Conservation (phyloP, 1,140 invertebrate species). For the Drosophila lacteicornis region DNA sequence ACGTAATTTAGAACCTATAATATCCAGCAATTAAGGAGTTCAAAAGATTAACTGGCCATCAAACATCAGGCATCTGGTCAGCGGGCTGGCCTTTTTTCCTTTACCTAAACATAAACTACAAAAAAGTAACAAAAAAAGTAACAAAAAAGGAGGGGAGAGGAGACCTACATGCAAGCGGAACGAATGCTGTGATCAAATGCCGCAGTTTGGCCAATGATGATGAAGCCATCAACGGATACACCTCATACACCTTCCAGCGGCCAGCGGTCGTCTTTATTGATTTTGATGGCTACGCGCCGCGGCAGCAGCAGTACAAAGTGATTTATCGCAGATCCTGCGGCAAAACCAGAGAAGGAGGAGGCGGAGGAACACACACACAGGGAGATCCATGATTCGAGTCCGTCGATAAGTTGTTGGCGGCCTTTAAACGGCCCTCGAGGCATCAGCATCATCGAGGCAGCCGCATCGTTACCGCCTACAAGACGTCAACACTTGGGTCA, state of each 20-base stretch:
- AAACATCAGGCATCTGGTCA: conserved; percentile 54
- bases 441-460: conserved; percentile 21
- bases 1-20: background rate
- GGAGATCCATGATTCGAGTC: conserved; percentile 56
- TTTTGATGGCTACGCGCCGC: conserved; percentile 53
- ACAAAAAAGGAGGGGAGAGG: conserved; percentile 2
- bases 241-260: conserved; percentile 58
- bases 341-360: conserved; percentile 34
- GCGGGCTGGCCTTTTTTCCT: conserved; percentile 21
- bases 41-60: conserved; percentile 26
- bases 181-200: conserved; percentile 76
- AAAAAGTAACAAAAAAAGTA: conserved; percentile 7
- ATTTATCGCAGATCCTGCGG: conserved; percentile 83
- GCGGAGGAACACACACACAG: conserved; percentile 10
- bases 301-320: conserved; percentile 62
- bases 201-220: conserved; percentile 56
- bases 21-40: conserved; percentile 15
- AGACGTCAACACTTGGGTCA: conserved; percentile 72
- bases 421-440: conserved; percentile 70
- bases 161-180: conserved; percentile 70
- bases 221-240: conserved; percentile 78
- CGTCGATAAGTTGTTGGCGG: conserved; percentile 74
- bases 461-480: conserved; percentile 64
- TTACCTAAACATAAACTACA: conserved; percentile 7
- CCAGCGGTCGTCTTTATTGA: conserved; percentile 66